A percentile compares a stretch with the other conserved stretches of the same genome.
Conservation (phyloP, 2,888 invertebrate genomes). For the Dorcus parallelipipedus region DNA sequence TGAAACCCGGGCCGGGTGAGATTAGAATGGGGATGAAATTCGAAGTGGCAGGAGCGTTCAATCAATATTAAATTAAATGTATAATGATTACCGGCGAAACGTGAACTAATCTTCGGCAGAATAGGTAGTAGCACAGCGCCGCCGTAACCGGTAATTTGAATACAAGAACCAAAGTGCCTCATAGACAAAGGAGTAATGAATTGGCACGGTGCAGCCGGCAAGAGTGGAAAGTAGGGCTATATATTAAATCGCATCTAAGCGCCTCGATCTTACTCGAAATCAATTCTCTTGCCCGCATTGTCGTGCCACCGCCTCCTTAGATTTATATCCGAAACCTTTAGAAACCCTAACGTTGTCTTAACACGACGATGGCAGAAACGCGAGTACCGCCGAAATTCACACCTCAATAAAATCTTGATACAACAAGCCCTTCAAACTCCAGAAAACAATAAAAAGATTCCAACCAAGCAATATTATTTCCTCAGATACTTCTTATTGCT, state of each 20-base stretch:
- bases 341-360: conserved; percentile 43
- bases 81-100: conserved; percentile 12
- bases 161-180: conserved; percentile 17
- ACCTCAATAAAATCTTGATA: conserved; percentile 15
- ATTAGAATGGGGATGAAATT: background rate
- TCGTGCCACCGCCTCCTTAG: conserved; percentile 36
- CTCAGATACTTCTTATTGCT: too few relatives aligned
- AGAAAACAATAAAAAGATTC: too few relatives aligned
- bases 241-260: conserved; percentile 43
- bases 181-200: conserved; percentile 27
- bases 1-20: background rate
- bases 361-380: conserved; percentile 35
- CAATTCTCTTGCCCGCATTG: conserved; percentile 40
- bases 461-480: too few relatives aligned
- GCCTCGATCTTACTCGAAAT: conserved; percentile 42
- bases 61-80: conserved; percentile 19
- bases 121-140: background rate
- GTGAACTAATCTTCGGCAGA: conserved; percentile 12
- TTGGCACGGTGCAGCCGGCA: conserved; percentile 30
- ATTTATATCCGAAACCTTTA: conserved; percentile 41
- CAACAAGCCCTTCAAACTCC: conserved; percentile 8
- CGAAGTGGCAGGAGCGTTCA: background rate
- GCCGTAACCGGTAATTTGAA: conserved; percentile 11
- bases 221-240: conserved; percentile 30
- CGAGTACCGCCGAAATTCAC: conserved; percentile 32